phyloP scores from a whole-genome alignment of 2,888 invertebrate species.

The Ryuthela nishihirai region DNA sequence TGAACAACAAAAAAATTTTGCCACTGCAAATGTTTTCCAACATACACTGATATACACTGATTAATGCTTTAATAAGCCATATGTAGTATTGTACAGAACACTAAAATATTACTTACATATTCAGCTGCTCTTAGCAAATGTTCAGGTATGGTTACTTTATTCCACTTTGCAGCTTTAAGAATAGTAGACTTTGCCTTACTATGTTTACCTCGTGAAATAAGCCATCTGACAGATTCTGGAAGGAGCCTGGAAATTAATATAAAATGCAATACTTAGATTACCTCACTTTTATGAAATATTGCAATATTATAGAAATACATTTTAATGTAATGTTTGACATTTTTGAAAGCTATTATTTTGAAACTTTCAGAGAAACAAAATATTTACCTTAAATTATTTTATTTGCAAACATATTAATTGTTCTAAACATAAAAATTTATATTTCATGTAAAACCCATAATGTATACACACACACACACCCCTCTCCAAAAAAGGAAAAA shows the following conservation, averaged over 20 bases:
- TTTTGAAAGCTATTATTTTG: no score
- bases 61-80: no score
- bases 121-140: slow-evolving; percentile 27
- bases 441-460: neutral
- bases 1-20: no score
- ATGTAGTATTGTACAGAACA: no score
- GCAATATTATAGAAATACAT: no score
- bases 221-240: slow-evolving; percentile 37
- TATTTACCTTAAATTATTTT: no score
- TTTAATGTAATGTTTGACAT: no score
- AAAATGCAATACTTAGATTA: neutral
- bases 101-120: slow-evolving; percentile 17
- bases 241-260: slow-evolving; percentile 16
- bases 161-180: slow-evolving; percentile 32
- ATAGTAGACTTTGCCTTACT: slow-evolving; percentile 27
- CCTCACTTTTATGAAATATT: no score
- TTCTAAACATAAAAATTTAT: neutral
- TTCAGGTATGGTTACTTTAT: slow-evolving; percentile 30
- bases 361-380: no score
- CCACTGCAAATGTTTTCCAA: no score
- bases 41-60: no score
- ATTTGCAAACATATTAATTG: no score
- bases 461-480: neutral
- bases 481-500: neutral
- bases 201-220: slow-evolving; percentile 24